A percentile compares a stretch with the other conserved stretches of the same genome.
These are phyloP conservation scores for Cyclargus thomasi DNA, from an alignment of 1,140 invertebrate genomes.

Conservation along the genomic window DNA sequence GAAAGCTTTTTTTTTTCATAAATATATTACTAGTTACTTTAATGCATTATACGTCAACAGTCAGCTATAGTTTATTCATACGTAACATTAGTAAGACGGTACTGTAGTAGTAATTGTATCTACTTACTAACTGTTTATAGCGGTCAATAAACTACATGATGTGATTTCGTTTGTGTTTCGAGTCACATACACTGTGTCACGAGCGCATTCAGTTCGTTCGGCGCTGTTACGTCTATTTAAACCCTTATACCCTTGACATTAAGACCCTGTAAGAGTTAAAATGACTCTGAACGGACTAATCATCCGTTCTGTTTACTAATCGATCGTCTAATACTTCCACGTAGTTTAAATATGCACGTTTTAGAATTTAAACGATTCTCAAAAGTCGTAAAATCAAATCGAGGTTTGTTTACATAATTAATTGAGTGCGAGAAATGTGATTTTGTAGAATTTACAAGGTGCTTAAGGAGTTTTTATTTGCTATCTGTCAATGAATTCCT, in stretches of 20 bases:
- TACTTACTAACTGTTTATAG: background rate
- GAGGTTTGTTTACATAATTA: background rate
- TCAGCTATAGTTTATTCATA: background rate
- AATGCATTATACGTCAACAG: background rate
- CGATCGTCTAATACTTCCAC: constrained; percentile 13
- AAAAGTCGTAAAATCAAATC: background rate
- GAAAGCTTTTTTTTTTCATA: background rate
- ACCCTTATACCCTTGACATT: no score
- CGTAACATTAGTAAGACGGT: background rate
- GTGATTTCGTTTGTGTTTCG: constrained; percentile 17
- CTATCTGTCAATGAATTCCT: background rate
- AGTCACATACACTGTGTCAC: constrained; percentile 18
- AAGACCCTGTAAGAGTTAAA: no score
- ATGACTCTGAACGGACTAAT: background rate
- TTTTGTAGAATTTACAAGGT: background rate
- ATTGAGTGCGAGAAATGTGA: constrained; percentile 7
- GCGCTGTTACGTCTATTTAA: no score
- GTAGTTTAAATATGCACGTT: constrained; percentile 11
- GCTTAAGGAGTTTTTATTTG: background rate
- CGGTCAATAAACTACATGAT: constrained; percentile 12
- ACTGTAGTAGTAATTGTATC: constrained; percentile 1
- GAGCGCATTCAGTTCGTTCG: background rate
- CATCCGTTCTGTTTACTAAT: constrained; percentile 20
- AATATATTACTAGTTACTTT: background rate
- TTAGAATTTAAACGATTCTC: constrained; percentile 1